Evolutionary conservation across 1,140 invertebrate species (phyloP), one percentile per base, ranked within the genome.

Genomic region (Berghia stephanieae): DNA sequence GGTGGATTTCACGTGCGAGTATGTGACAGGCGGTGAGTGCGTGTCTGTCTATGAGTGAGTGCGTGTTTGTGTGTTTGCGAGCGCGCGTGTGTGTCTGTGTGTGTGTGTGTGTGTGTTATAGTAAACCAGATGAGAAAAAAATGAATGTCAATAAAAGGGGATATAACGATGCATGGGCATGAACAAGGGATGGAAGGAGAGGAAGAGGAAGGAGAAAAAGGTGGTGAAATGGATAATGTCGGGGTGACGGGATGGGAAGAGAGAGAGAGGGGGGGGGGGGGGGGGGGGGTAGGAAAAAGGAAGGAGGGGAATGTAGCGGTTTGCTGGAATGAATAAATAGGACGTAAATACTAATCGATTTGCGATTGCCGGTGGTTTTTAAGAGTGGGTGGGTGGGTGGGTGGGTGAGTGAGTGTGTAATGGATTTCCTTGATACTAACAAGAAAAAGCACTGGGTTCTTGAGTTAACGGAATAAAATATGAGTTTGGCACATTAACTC

Each of bases 151-250:
- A 36, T 8, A 69, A 21, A 13, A 31, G 49, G 18, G 16, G 68
- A 13, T 21, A 43, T 31, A 49, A 21, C 24, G 21, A 60, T 31
- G 55, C 34, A 42, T 24, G 2, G 57, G 52, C 77, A 42, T 36
- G 24, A 77, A 43, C 10, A 67, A 49, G 36, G 27, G 43, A 31
- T 3, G 36, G 4, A 52, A 27, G 3, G 38, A 71, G 27, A 77
- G 78, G 77, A 43, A 70, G 66, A 77, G 49, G 43, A 46, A 46
- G 55, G 63, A 49, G 60, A 60, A 38, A 16, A 66, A 40, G 44
- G 27, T 57, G 49, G 52, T 27, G 43, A 34, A 44, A 16, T 42
- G 44, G 2, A 68, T 40, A 72, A 36, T 27, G 36, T 38, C 34
- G 34, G 40, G 27, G 38, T 5, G 42, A 63, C 1, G 44, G 21